Percentiles rank a stretch among this genome's conserved stretches.
Conservation (phyloP, 2,888 invertebrate genomes). For the Liodrosophila aerea region DNA sequence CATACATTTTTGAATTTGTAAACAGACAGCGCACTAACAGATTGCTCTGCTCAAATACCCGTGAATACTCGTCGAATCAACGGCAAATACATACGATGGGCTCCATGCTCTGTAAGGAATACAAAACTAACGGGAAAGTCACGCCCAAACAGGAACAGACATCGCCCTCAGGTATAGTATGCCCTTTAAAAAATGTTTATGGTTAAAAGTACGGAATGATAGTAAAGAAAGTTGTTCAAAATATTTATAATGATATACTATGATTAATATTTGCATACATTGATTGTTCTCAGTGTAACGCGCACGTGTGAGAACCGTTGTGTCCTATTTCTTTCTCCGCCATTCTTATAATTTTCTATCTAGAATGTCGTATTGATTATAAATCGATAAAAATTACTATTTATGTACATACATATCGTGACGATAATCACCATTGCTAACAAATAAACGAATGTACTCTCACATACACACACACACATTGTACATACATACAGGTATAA, state of each 20-base stretch:
- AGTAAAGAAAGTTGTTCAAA: no score
- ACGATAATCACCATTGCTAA: no score
- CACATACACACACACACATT: conserved; percentile 1
- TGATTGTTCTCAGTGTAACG: no score
- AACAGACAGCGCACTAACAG: conserved; percentile 5
- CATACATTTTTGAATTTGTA: conserved; percentile 1
- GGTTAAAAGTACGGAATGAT: neutral
- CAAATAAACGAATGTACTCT: no score
- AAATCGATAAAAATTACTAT: no score
- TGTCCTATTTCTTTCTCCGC: no score
- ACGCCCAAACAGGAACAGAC: conserved; percentile 62
- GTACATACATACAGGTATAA: neutral
- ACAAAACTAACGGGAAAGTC: conserved; percentile 74
- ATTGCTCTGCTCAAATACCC: conserved; percentile 7
- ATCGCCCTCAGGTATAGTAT: conserved; percentile 43
- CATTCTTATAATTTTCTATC: no score
- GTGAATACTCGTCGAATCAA: conserved; percentile 9
- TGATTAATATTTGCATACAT: no score
- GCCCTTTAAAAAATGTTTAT: neutral
- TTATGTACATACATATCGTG: no score
- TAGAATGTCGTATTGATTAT: no score
- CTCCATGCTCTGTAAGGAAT: conserved; percentile 80
- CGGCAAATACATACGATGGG: conserved; percentile 69
- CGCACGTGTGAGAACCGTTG: no score
- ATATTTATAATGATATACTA: neutral